Evolutionary conservation across 2,797 vertebrate genomes (phyloP).

Genomic region (Notolepis coatsorum): DNA sequence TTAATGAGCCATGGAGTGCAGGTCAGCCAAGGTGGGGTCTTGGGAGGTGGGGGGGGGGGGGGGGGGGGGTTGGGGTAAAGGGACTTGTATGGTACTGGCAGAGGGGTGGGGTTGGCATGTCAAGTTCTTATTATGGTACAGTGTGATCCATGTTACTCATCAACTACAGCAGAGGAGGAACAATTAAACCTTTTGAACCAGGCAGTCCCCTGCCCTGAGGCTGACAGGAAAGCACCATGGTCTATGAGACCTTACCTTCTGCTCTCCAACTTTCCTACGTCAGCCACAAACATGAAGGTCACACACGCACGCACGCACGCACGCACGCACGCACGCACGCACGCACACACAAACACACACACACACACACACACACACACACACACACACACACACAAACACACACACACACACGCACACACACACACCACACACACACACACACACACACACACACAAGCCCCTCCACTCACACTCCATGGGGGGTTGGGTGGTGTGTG

Average conservation of each 20-base stretch:
- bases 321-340: not conserved
- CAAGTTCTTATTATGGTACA: slow-evolving; percentile 40
- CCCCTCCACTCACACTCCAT: too few relatives aligned
- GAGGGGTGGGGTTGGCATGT: slow-evolving; percentile 13
- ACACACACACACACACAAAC: not conserved
- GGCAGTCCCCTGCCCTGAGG: slow-evolving; percentile 52
- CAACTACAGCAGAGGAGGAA: slow-evolving; percentile 35
- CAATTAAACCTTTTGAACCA: slow-evolving; percentile 51
- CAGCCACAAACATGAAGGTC: not conserved
- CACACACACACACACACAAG: too few relatives aligned
- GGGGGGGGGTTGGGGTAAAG: too few relatives aligned
- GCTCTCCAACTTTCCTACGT: too few relatives aligned
- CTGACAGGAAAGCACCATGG: slow-evolving; percentile 42
- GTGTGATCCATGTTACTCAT: slow-evolving; percentile 58
- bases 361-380: not conserved
- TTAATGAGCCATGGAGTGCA: slow-evolving; percentile 59
- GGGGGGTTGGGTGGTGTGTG: too few relatives aligned
- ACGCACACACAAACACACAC: slow-evolving; percentile 1
- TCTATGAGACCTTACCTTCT: slow-evolving; percentile 13
- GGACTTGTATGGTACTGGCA: too few relatives aligned
- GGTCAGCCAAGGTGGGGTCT: slow-evolving; percentile 32
- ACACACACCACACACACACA: too few relatives aligned
- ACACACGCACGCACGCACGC: not conserved
- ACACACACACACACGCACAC: not conserved
- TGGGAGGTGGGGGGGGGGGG: slow-evolving; percentile 10